Evolutionary conservation across 2,888 invertebrate species (phyloP).

Genomic region (Drosophila algonquin): DNA sequence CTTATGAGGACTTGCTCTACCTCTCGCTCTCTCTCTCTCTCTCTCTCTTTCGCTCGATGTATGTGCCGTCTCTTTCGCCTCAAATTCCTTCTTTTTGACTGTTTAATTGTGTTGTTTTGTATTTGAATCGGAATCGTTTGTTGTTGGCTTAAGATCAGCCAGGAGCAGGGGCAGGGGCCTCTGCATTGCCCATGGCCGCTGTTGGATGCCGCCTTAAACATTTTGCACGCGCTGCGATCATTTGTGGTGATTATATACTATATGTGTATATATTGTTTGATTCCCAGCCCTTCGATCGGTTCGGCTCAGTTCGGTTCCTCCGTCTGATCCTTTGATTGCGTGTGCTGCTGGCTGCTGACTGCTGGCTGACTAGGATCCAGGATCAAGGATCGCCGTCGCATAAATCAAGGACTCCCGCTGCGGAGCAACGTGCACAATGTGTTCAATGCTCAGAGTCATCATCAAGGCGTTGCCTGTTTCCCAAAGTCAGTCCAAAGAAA

Average conservation of each 20-base stretch:
- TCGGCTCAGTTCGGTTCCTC: constrained; percentile 8
- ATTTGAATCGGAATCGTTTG: constrained; percentile 6
- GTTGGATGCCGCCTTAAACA: constrained; percentile 43
- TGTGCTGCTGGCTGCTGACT: constrained; percentile 33
- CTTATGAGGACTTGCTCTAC: constrained; percentile 47
- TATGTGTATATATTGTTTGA: constrained; percentile 33
- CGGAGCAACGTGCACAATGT: constrained; percentile 62
- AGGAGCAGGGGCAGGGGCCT: background rate
- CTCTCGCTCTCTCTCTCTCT: background rate
- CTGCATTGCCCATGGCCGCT: background rate
- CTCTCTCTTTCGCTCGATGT: constrained; percentile 8
- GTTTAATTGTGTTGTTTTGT: constrained; percentile 36
- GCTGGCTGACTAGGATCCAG: constrained; percentile 33
- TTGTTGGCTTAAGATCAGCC: constrained; percentile 12
- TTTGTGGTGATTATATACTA: constrained; percentile 43
- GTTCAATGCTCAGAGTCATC: constrained; percentile 32
- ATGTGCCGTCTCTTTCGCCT: constrained; percentile 3
- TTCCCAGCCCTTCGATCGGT: constrained; percentile 9
- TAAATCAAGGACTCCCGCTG: constrained; percentile 79
- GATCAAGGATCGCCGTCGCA: constrained; percentile 70
- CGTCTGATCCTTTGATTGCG: constrained; percentile 54
- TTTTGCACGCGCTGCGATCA: constrained; percentile 69
- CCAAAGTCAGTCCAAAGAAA: constrained; percentile 28
- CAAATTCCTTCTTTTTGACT: constrained; percentile 8
- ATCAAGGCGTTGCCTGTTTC: constrained; percentile 53